A percentile compares a stretch with the other conserved stretches of the same genome.
Evolutionary conservation across 37 sponge, comb jelly and placozoan species (phyloP).

Genomic region (Halichondria panicea): DNA sequence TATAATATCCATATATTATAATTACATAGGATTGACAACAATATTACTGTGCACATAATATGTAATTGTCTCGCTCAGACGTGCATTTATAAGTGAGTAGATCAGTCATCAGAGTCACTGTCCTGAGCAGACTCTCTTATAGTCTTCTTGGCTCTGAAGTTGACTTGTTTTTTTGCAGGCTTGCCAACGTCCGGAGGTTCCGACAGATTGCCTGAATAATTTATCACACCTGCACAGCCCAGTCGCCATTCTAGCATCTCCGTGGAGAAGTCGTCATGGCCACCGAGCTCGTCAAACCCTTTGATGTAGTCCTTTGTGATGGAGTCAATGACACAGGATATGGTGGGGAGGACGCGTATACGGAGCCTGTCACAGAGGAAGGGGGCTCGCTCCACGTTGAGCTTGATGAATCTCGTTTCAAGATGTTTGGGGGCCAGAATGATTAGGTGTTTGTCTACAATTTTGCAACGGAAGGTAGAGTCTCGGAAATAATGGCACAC

Average conservation of each 20-base stretch:
- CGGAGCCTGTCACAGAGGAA: conserved; percentile 89
- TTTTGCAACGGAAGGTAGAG: conserved; percentile 90
- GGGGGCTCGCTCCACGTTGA: conserved; percentile 90
- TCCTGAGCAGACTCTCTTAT: conserved; percentile 20
- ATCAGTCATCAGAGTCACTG: conserved; percentile 60
- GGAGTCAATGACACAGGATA: conserved; percentile 71
- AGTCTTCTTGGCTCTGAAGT: conserved; percentile 29
- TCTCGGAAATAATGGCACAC: conserved; percentile 93
- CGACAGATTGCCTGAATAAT: conserved; percentile 84
- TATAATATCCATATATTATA: no score
- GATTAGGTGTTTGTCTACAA: conserved; percentile 95
- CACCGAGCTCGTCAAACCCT: conserved; percentile 97
- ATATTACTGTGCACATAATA: no score
- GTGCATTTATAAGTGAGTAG: no score
- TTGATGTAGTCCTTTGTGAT: conserved; percentile 84
- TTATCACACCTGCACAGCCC: conserved; percentile 78
- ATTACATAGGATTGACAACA: no score
- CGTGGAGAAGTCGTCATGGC: conserved; percentile 93
- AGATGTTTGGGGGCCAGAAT: conserved; percentile 90
- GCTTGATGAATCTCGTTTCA: conserved; percentile 90
- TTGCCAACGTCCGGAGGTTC: conserved; percentile 68
- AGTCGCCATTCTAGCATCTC: conserved; percentile 97
- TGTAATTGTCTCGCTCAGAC: no score
- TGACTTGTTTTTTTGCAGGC: conserved; percentile 23
- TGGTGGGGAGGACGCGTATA: conserved; percentile 92